Percentiles rank a stretch among this genome's conserved stretches.
These are phyloP conservation scores for Hoplias malabaricus DNA, from an alignment of 2,113 vertebrate species.

Conservation along the genomic window DNA sequence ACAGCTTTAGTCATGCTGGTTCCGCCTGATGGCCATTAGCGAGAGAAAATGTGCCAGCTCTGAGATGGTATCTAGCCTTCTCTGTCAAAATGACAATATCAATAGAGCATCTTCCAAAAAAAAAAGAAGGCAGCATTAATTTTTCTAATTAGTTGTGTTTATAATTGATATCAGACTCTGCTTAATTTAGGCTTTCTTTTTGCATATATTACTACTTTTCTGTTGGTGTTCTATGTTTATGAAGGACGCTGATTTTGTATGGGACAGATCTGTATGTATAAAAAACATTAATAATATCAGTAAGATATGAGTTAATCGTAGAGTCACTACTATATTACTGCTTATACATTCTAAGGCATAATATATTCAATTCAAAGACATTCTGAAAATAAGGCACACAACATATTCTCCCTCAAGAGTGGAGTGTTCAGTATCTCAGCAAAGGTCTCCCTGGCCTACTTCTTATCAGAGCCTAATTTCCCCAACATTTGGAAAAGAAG, in stretches of 20 bases:
- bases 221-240: neutral
- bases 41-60: neutral
- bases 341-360: neutral
- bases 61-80: slow-evolving; percentile 24
- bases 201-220: neutral
- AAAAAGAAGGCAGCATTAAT: slow-evolving; percentile 2
- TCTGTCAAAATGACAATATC: slow-evolving; percentile 29
- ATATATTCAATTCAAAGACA: neutral
- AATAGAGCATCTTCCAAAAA: slow-evolving; percentile 13
- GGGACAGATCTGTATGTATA: no score
- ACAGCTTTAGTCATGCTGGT: slow-evolving; percentile 18
- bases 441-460: slow-evolving; percentile 18
- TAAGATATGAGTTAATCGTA: neutral
- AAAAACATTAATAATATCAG: no score
- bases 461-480: slow-evolving; percentile 13
- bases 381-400: neutral
- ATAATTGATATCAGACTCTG: neutral
- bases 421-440: neutral
- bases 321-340: neutral
- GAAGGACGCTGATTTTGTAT: no score
- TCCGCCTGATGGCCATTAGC: neutral
- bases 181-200: neutral
- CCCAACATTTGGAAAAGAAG: slow-evolving; percentile 28
- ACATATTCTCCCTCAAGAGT: neutral
- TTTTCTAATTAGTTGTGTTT: neutral